Base-by-base conservation (phyloP, 1,140 invertebrate genomes). In the Mamestra configurata region DNA sequence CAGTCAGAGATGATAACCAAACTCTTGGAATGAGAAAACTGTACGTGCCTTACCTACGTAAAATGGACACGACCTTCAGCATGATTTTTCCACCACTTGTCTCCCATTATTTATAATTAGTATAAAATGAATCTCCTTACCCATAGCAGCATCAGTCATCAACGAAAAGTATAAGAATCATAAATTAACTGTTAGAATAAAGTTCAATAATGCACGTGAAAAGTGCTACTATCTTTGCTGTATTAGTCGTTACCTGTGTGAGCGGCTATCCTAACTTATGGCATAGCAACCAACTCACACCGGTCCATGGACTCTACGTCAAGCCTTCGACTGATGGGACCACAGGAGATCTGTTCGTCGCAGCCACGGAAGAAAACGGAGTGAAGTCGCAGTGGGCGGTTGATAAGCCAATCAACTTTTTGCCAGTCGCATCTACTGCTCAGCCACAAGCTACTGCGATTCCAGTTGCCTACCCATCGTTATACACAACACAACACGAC, bases 281-380 rank as follows among this genome's bases (percentile, higher is more conserved):
- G 81, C 81, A 82, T 11, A 77, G 73, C 0, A 53, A 82, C 10
- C 88, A 81, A 35, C 83, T 94, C 5, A 89, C 91, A 31, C 92
- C 92, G 6, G 93, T 95, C 0, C 92, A 93, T 49, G 90, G 90
- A 8, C 76, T 95, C 0, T 95, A 86, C 66, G 89, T 95, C 3
- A 91, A 91, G 35, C 92, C 92, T 13, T 95, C 93, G 6, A 43
- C 40, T 6, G 93, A 95, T 71, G 92, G 93, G 0, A 88, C 88
- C 22, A 93, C 91, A 0, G 93, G 93, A 53, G 93, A 95, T 59
- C 84, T 95, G 4, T 94, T 92, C 83, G 92, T 95, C 5, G 93
- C 93, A 2, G 93, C 93, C 0, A 88, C 92, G 20, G 93, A 95
- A 85, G 91, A 94, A 10, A 88, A 82, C 31, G 93, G 92, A 40